Conservation (phyloP, 2,888 invertebrate species). For the Drosophila antonietae region DNA sequence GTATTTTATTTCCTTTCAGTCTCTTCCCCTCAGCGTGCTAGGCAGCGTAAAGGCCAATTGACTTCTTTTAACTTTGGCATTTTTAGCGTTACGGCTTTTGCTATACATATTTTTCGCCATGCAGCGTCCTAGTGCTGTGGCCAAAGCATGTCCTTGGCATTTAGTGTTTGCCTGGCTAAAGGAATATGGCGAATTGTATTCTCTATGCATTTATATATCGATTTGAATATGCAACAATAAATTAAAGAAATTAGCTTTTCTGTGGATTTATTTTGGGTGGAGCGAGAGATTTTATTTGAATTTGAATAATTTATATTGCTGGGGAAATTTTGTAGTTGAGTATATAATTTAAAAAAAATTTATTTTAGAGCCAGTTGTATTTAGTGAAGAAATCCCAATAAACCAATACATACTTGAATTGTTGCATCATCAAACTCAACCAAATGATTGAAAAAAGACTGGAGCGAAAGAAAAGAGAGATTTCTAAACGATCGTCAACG, state of each 20-base stretch:
- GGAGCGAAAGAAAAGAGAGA: too few relatives aligned
- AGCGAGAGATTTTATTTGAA: too few relatives aligned
- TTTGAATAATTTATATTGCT: too few relatives aligned
- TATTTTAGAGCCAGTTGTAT: too few relatives aligned
- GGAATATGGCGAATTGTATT: slow-evolving; percentile 5
- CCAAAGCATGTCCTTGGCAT: slow-evolving; percentile 57
- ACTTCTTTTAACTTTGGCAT: slow-evolving; percentile 58
- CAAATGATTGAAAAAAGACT: too few relatives aligned
- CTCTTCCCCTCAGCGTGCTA: background rate
- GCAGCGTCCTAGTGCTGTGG: background rate
- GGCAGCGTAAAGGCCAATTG: slow-evolving; percentile 40
- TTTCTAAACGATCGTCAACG: too few relatives aligned
- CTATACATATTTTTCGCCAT: slow-evolving; percentile 11
- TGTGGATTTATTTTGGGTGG: too few relatives aligned
- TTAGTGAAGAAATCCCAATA: too few relatives aligned
- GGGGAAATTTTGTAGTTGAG: too few relatives aligned
- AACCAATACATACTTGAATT: too few relatives aligned
- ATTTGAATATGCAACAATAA: background rate
- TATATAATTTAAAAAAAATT: too few relatives aligned
- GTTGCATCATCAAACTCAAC: too few relatives aligned
- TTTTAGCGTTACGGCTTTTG: slow-evolving; percentile 52
- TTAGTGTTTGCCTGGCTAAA: slow-evolving; percentile 23
- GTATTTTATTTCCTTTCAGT: slow-evolving; percentile 1
- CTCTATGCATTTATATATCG: slow-evolving; percentile 7
- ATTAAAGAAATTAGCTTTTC: background rate